These are phyloP conservation scores for Cheilosia variabilis DNA, from an alignment of 2,888 invertebrate genomes.

Conservation along the genomic window DNA sequence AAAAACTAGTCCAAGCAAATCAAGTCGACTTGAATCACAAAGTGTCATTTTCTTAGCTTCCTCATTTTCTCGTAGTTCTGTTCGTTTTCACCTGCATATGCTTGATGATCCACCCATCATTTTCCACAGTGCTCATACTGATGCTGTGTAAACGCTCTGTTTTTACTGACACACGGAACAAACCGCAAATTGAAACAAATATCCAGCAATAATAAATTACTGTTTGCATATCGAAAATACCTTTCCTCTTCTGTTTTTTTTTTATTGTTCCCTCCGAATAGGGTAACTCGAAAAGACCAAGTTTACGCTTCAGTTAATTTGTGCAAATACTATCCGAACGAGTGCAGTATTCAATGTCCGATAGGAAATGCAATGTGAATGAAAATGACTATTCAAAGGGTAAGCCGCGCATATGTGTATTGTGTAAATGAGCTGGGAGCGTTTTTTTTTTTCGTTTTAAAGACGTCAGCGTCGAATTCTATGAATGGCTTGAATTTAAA, in stretches of 20 bases:
- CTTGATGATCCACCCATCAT: not conserved
- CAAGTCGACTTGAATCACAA: no score
- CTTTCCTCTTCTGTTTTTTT: not conserved
- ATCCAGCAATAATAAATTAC: slow-evolving; percentile 20
- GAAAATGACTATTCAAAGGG: slow-evolving; percentile 46
- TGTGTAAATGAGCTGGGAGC: slow-evolving; percentile 39
- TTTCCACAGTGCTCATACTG: not conserved
- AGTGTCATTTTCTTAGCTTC: no score
- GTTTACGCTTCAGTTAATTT: slow-evolving; percentile 74
- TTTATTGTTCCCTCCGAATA: slow-evolving; percentile 6
- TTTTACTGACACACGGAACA: slow-evolving; percentile 38
- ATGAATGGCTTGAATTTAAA: slow-evolving; percentile 47
- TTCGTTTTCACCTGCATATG: no score
- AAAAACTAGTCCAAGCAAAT: no score
- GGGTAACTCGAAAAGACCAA: slow-evolving; percentile 65
- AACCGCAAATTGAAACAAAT: slow-evolving; percentile 56
- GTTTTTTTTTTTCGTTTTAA: slow-evolving; percentile 53
- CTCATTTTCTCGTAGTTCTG: no score
- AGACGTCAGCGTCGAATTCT: slow-evolving; percentile 29
- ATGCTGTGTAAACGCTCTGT: slow-evolving; percentile 39
- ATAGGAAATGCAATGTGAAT: slow-evolving; percentile 48
- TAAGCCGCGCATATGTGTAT: slow-evolving; percentile 14
- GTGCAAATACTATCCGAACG: slow-evolving; percentile 54
- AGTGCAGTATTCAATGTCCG: slow-evolving; percentile 19
- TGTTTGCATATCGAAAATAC: slow-evolving; percentile 54